These are phyloP conservation scores for Parnassius smintheus DNA, from an alignment of 2,888 invertebrate genomes.

Conservation along the genomic window DNA sequence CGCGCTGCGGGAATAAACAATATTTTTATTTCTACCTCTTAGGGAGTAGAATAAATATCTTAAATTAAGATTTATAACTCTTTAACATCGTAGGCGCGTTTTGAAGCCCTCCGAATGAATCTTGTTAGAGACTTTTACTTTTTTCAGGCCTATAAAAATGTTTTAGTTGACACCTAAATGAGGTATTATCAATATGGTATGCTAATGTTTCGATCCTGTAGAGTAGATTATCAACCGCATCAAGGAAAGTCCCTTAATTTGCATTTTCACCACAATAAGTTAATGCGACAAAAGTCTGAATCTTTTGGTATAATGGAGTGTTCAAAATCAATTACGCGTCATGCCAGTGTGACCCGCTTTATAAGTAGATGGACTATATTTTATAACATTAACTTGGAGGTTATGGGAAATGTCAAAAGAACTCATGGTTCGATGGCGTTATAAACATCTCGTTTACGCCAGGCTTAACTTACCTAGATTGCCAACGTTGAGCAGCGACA, in stretches of 20 bases:
- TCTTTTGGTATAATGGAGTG: no score
- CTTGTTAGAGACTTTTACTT: constrained; percentile 29
- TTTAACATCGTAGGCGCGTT: constrained; percentile 28
- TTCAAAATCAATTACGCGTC: no score
- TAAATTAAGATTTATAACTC: constrained; percentile 39
- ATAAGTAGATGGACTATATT: no score
- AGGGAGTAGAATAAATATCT: constrained; percentile 35
- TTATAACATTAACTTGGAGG: no score
- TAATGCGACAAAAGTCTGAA: no score
- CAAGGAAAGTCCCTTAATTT: background rate
- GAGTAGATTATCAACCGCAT: background rate
- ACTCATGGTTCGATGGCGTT: no score
- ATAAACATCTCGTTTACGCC: no score
- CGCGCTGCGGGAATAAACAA: constrained; percentile 28
- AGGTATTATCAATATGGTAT: constrained; percentile 13
- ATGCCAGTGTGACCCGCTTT: no score
- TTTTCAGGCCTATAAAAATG: constrained; percentile 26
- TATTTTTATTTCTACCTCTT: constrained; percentile 24
- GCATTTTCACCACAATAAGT: background rate
- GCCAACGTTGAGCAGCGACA: no score
- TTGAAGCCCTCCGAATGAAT: constrained; percentile 28
- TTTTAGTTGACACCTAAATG: constrained; percentile 17
- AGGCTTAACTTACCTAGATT: no score
- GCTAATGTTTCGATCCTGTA: background rate
- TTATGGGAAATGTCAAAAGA: no score